Evolutionary conservation across 2,113 vertebrate species (phyloP).

Genomic region (Nyctereutes procyonoides): DNA sequence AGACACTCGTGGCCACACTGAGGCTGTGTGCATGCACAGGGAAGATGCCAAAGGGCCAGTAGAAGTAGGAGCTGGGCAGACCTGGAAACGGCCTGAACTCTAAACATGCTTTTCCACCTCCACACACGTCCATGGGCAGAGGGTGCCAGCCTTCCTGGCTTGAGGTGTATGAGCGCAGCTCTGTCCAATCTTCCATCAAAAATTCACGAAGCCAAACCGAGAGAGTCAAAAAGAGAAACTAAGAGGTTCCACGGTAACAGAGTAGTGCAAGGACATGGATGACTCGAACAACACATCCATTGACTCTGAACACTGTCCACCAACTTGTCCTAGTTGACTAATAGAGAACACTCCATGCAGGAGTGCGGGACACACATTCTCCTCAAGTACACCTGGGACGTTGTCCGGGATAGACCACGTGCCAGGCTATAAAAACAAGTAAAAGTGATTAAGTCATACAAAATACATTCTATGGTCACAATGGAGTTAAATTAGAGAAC

Average conservation of each 20-base stretch:
- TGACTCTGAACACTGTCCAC: not conserved
- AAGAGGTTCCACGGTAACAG: not conserved
- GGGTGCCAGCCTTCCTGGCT: not conserved
- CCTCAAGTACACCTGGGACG: not conserved
- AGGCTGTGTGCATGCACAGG: not conserved
- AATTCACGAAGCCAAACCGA: not conserved
- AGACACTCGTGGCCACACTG: no score
- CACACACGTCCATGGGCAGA: not conserved
- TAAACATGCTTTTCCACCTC: no score
- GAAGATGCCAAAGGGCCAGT: not conserved
- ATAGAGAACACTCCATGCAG: not conserved
- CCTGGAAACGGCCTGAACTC: not conserved
- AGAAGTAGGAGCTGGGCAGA: not conserved
- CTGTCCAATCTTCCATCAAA: not conserved
- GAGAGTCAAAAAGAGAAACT: not conserved
- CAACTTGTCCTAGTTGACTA: fast-evolving
- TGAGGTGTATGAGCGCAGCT: not conserved
- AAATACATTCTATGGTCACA: not conserved
- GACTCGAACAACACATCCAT: not conserved
- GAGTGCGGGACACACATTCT: not conserved
- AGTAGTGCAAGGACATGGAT: not conserved
- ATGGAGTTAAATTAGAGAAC: not conserved
- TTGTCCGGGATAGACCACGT: not conserved
- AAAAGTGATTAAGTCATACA: not conserved
- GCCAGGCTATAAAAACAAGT: not conserved